phyloP scores from a whole-genome alignment of 2,888 invertebrate species.

The Zeuzera pyrina region DNA sequence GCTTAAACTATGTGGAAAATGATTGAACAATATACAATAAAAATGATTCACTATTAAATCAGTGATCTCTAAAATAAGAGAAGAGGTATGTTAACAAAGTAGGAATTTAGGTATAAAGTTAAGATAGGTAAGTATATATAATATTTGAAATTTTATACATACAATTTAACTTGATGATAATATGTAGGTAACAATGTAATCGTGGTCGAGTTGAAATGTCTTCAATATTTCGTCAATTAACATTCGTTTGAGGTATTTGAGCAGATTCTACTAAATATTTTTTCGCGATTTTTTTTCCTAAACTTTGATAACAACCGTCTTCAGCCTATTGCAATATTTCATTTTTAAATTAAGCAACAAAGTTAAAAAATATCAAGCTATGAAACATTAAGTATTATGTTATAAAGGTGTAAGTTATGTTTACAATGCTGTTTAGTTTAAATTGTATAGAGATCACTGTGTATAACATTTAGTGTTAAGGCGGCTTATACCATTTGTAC shows the following conservation, averaged over 20 bases:
- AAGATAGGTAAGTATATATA: too few species aligned
- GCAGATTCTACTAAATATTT: slow-evolving; percentile 25
- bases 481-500: slow-evolving; percentile 71
- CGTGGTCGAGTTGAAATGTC: slow-evolving; percentile 20
- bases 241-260: slow-evolving; percentile 45
- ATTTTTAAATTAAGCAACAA: slow-evolving; percentile 26
- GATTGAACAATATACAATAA: slow-evolving; percentile 71
- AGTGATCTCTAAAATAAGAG: slow-evolving; percentile 38
- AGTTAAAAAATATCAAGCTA: too few species aligned
- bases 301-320: slow-evolving; percentile 22
- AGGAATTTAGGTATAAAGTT: too few species aligned
- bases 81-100: slow-evolving; percentile 12
- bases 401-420: neutral
- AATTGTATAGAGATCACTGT: slow-evolving; percentile 40
- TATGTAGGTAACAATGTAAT: too few species aligned
- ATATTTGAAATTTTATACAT: too few species aligned
- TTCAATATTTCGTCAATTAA: slow-evolving; percentile 19
- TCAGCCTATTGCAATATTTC: slow-evolving; percentile 13
- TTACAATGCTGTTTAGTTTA: neutral
- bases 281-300: slow-evolving; percentile 14
- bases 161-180: too few species aligned
- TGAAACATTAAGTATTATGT: too few species aligned
- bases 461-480: slow-evolving; percentile 64
- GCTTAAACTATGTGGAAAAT: slow-evolving; percentile 69
- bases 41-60: slow-evolving; percentile 66